Percentiles rank a stretch among this genome's conserved stretches.
These are phyloP conservation scores for Heteromyza rotundicornis DNA, from an alignment of 2,888 invertebrate species.

Conservation along the genomic window DNA sequence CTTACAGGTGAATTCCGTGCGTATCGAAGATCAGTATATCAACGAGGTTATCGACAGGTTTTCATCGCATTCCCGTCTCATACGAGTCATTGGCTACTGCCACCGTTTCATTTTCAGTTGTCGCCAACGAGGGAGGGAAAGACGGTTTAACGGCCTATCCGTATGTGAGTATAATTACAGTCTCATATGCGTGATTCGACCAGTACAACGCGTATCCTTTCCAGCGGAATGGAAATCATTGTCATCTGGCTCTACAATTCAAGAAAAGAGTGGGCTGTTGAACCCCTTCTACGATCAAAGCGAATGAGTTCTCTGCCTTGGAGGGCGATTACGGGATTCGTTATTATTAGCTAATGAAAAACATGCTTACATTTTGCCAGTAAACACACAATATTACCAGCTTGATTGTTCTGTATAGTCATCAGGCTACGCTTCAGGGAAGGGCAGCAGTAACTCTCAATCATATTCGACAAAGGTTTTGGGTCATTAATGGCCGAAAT, in stretches of 20 bases:
- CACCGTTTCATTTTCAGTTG: constrained; percentile 2
- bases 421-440: constrained; percentile 9
- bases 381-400: constrained; percentile 11
- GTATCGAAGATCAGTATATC: too few relatives aligned
- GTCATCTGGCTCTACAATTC: neutral
- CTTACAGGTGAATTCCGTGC: too few relatives aligned
- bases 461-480: constrained; percentile 3
- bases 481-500: constrained; percentile 12
- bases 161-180: neutral
- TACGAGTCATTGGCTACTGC: constrained; percentile 12
- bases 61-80: constrained; percentile 5
- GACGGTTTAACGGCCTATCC: neutral
- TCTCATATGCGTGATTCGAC: neutral
- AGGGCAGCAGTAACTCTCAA: constrained; percentile 6
- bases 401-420: constrained; percentile 4
- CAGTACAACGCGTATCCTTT: constrained; percentile 13
- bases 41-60: neutral
- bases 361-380: constrained; percentile 15
- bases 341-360: constrained; percentile 10
- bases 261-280: constrained; percentile 13
- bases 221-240: constrained; percentile 14
- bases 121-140: neutral
- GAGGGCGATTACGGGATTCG: constrained; percentile 12
- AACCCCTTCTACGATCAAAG: constrained; percentile 12
- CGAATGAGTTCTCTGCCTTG: constrained; percentile 11